Evolutionary conservation across 2,888 invertebrate species (phyloP), one percentile per base, ranked within the genome.

Genomic region (Troides helena): DNA sequence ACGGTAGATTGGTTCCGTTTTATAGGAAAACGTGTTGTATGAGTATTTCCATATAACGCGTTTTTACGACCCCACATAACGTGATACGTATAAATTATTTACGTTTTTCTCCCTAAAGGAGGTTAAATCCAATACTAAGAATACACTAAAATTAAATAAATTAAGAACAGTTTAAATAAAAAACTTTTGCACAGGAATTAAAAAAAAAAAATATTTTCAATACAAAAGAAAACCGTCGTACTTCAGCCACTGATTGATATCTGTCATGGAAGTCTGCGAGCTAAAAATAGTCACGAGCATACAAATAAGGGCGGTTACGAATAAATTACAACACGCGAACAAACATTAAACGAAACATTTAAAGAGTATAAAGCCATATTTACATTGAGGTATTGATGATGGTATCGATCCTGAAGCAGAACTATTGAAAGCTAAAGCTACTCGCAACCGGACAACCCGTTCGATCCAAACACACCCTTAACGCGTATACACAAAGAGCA

Each of bases 321-420:
- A 68, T 68, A 68, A 68, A 68, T 68, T 60, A 68, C 59, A 65
- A 65, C 65, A 68, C 64, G 56, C 53, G 64, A 68, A 68, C 60
- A 68, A 64, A 64, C 68, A 68, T 68, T 65, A 60, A 63, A 39
- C 56, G 25, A 68, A 50, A 8, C 25, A 23, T 63, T 67, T 50
- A 59, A 30, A 23, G 53, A 60, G 59, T 50, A 65, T 65, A 64
- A 69, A 53, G 64, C 68, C 65, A 65, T 69, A 65, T 65, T 69
- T 69, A 65, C 46, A 50, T 60, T n/a, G 7, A 36, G n/a, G 39
- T 43, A 60, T 68, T 64, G 64, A 68, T 60, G 58, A 64, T 59
- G 60, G 23, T 64, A 64, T 68, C 60, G 43, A 21, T 36, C 59
- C 53, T 57, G 53, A 18, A 63, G 30, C 39, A 36, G 46, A 53